Percentiles rank a stretch among this genome's conserved stretches.
phyloP scores from a whole-genome alignment of 2,797 vertebrate genomes.

The Pachyuromys duprasi region DNA sequence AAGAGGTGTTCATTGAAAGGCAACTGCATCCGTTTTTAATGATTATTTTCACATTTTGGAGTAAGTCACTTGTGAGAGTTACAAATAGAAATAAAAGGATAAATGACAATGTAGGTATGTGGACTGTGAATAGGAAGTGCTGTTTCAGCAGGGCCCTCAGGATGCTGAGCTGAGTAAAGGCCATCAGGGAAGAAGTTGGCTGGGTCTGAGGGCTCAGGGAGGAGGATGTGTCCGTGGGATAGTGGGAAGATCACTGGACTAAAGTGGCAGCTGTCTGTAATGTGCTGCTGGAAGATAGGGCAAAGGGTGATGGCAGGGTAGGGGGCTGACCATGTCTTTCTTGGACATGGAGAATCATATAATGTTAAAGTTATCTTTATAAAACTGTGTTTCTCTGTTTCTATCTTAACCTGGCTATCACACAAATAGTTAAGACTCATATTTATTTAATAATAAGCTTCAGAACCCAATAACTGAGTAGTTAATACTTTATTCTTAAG shows the following conservation, averaged over 20 bases:
- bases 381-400: no score
- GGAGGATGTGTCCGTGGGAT: background rate
- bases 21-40: background rate
- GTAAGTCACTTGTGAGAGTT: background rate
- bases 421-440: background rate
- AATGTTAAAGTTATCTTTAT: no score
- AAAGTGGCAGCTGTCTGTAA: background rate
- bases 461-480: no score
- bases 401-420: no score
- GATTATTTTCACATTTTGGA: background rate
- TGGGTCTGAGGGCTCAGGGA: background rate
- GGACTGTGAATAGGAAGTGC: background rate
- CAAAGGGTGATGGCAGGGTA: background rate
- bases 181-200: rapidly evolving
- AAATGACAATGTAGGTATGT: background rate
- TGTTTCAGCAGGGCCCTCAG: rapidly evolving
- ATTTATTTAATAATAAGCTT: no score
- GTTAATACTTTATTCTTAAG: no score
- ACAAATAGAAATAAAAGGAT: background rate
- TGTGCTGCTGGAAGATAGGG: background rate
- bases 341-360: background rate
- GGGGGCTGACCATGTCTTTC: background rate
- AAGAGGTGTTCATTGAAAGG: background rate
- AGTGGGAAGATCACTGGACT: background rate
- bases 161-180: background rate